Evolutionary conservation across 1,140 invertebrate species (phyloP).

Genomic region (Propsilocerus akamusi): DNA sequence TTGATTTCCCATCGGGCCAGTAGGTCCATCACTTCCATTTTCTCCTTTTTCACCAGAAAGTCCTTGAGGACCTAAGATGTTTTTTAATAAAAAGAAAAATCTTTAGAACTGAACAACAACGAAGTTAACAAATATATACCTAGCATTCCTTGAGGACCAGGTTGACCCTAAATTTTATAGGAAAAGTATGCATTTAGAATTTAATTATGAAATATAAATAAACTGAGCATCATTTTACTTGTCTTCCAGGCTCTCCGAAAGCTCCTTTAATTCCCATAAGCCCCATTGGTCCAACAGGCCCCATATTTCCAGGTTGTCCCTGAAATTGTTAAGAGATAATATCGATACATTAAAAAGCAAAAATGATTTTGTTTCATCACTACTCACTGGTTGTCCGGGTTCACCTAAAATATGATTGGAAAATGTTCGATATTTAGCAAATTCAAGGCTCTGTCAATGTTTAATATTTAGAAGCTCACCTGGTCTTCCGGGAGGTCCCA

Average conservation of each 20-base stretch:
- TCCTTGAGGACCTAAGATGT: conserved; percentile 33
- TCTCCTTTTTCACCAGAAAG: conserved; percentile 52
- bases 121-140: conserved; percentile 10
- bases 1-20: conserved; percentile 46
- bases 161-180: not conserved
- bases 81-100: conserved; percentile 32
- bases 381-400: conserved; percentile 37
- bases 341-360: not conserved
- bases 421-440: not conserved
- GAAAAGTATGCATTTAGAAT: not conserved
- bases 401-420: conserved; percentile 12
- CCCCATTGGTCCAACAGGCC: too few species aligned
- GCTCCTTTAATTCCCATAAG: too few species aligned
- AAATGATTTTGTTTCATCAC: not conserved
- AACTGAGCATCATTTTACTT: not conserved
- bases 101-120: conserved; percentile 29
- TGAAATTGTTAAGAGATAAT: not conserved
- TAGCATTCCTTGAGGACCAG: conserved; percentile 11
- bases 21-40: conserved; percentile 38
- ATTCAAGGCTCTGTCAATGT: too few species aligned
- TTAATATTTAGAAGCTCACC: too few species aligned
- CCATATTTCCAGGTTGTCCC: not conserved
- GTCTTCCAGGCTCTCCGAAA: too few species aligned
- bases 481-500: conserved; percentile 46
- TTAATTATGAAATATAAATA: not conserved